phyloP scores from a whole-genome alignment of 2,888 invertebrate genomes.

The Ormyrus rosae region DNA sequence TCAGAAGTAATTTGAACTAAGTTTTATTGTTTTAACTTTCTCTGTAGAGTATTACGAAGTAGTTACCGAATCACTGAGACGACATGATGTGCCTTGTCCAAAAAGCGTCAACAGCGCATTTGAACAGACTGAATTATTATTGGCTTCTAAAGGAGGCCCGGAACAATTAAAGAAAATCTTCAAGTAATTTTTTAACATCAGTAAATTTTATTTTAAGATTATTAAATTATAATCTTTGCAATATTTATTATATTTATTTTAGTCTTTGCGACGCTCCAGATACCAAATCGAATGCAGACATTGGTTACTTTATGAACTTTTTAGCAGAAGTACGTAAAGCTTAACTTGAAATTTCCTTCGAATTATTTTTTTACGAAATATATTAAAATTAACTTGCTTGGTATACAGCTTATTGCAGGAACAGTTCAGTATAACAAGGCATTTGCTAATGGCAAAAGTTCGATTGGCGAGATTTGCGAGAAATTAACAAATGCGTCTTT shows the following conservation, averaged over 20 bases:
- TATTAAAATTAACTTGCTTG: background rate
- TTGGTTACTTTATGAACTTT: conserved; percentile 75
- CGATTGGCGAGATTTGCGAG: conserved; percentile 62
- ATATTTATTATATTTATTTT: background rate
- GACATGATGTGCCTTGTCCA: conserved; percentile 75
- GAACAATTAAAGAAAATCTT: conserved; percentile 74
- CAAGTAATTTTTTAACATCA: conserved; percentile 70
- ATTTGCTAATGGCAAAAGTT: conserved; percentile 41
- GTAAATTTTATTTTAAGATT: background rate
- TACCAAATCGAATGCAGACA: conserved; percentile 61
- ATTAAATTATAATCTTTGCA: background rate
- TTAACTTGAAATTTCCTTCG: background rate
- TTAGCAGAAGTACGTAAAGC: conserved; percentile 64
- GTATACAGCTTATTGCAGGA: conserved; percentile 63
- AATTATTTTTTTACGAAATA: conserved; percentile 3
- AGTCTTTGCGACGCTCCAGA: conserved; percentile 71
- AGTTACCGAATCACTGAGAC: conserved; percentile 76
- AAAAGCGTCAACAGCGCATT: conserved; percentile 74
- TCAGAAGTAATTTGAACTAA: background rate
- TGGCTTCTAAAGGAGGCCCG: conserved; percentile 66
- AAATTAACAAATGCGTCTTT: conserved; percentile 60
- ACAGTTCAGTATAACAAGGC: conserved; percentile 65
- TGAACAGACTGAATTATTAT: conserved; percentile 49
- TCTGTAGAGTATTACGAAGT: conserved; percentile 79
- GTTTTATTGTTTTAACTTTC: conserved; percentile 41